Base-by-base conservation (phyloP, 2,888 invertebrate species). In the Callyntrura guangdongensis region DNA sequence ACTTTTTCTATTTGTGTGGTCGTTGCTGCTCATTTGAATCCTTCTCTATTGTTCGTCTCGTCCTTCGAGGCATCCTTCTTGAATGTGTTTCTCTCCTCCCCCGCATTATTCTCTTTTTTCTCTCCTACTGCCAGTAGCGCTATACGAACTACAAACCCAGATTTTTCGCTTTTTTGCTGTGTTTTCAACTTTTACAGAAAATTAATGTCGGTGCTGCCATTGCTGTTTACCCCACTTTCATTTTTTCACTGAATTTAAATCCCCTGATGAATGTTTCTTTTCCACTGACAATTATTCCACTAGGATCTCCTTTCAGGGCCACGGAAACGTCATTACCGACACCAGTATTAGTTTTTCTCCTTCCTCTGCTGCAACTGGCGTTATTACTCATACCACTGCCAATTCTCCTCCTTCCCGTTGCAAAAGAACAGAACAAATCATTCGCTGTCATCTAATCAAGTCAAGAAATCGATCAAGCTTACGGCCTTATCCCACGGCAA, bases 391-490 rank as follows among this genome's bases (percentile, higher is more conserved):
- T 74, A 64, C 45, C n/a, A 17, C 69, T 59, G 9, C 69, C n/a
- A 14, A 25, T 45, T 17, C 8, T 64, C 25, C 36, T 11, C 27
- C 20, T 49, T 36, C 6, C 12, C 25, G 22, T 12, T 4, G 36
- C 36, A 86, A 14, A 22, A 81, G 74, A 74, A 88, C 82, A 6
- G 49, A 82, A 61, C 88, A 74, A 88, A 88, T 88, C 82, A 83
- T 82, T 72, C 88, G 88, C 8, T 82, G 82, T 69, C 56, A 83
- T 20, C 59, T 88, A 72, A 83, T 82, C 69, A 88, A 82, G 83
- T 83, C 88, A 22, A 82, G 47, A 61, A 88, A 83, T 83, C 88
- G 88, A 87, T 81, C 87, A 69, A 87, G 87, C 79, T 87, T 69
- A 79, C 53, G 25, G 22, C 82, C 88, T 56, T 88, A 83, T 83